Conservation (phyloP, 53 echinoderm and acorn worm species). For the Antedon mediterranea region DNA sequence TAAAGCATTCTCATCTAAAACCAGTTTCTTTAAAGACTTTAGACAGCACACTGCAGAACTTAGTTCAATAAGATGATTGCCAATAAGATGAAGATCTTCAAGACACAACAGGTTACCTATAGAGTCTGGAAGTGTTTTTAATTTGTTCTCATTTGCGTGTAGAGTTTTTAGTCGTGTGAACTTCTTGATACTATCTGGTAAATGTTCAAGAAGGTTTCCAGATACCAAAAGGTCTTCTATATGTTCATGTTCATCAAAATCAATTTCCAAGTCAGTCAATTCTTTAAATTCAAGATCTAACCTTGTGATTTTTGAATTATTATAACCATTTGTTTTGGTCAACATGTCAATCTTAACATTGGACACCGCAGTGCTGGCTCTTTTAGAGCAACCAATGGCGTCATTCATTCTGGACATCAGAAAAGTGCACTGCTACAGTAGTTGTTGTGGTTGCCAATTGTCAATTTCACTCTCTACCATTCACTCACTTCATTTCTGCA, state of each 20-base stretch:
- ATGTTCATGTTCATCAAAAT: background rate
- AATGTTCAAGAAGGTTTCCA: constrained; percentile 39
- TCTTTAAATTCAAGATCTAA: constrained; percentile 35
- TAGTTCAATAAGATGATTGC: constrained; percentile 42
- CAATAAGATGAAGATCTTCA: constrained; percentile 35
- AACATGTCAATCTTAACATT: no score
- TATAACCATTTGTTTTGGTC: background rate
- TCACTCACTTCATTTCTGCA: no score
- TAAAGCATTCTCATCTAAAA: constrained; percentile 53
- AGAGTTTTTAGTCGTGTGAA: constrained; percentile 24
- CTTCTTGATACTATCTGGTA: constrained; percentile 18
- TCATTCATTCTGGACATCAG: no score
- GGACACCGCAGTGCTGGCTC: no score
- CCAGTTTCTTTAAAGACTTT: constrained; percentile 31
- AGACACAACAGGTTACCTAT: constrained; percentile 22
- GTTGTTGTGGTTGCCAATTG: no score
- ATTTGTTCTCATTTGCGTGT: constrained; percentile 48
- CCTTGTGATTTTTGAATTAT: background rate
- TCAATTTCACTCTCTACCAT: no score
- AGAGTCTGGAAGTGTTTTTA: constrained; percentile 27
- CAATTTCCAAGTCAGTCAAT: constrained; percentile 22
- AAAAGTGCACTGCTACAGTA: no score
- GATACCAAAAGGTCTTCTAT: constrained; percentile 21
- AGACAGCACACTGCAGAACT: constrained; percentile 20
- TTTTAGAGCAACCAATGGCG: no score